A percentile compares a stretch with the other conserved stretches of the same genome.
phyloP scores from a whole-genome alignment of 2,888 invertebrate species.

The Xylocampa areola region DNA sequence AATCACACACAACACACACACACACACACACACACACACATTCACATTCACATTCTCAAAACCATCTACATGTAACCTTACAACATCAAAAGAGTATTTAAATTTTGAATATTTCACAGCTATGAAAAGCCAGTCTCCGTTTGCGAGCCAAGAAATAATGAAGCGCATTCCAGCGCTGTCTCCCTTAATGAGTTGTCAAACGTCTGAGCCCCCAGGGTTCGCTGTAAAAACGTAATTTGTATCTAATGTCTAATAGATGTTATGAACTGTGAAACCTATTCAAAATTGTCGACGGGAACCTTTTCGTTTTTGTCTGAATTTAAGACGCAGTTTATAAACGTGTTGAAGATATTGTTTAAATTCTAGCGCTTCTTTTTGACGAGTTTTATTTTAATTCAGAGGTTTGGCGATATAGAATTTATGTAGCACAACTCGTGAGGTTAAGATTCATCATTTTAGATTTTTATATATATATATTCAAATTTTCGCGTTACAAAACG shows the following conservation, averaged over 20 bases:
- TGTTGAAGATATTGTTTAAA: conserved; percentile 1
- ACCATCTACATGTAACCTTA: conserved; percentile 18
- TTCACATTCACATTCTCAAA: too few relatives aligned
- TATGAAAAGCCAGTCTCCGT: conserved; percentile 62
- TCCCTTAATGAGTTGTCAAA: conserved; percentile 76
- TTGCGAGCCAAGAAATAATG: conserved; percentile 72
- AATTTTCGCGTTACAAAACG: too few relatives aligned
- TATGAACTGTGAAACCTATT: conserved; percentile 34
- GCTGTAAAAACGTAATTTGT: conserved; percentile 44
- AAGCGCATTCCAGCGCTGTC: conserved; percentile 69
- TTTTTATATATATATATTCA: too few relatives aligned
- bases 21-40: too few relatives aligned
- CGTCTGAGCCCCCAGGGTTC: conserved; percentile 48
- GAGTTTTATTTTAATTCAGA: too few relatives aligned
- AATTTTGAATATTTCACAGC: conserved; percentile 65
- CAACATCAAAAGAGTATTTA: conserved; percentile 26
- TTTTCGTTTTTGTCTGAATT: conserved; percentile 1
- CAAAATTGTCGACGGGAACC: conserved; percentile 14
- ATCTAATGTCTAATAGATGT: conserved; percentile 38
- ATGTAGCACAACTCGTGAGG: too few relatives aligned
- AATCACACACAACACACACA: too few relatives aligned
- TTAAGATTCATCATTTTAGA: too few relatives aligned
- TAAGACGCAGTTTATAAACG: neutral
- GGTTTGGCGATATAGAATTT: too few relatives aligned
- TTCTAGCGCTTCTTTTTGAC: conserved; percentile 1